Evolutionary conservation across 2,113 vertebrate genomes (phyloP).

Genomic region (Hyperopisus bebe): DNA sequence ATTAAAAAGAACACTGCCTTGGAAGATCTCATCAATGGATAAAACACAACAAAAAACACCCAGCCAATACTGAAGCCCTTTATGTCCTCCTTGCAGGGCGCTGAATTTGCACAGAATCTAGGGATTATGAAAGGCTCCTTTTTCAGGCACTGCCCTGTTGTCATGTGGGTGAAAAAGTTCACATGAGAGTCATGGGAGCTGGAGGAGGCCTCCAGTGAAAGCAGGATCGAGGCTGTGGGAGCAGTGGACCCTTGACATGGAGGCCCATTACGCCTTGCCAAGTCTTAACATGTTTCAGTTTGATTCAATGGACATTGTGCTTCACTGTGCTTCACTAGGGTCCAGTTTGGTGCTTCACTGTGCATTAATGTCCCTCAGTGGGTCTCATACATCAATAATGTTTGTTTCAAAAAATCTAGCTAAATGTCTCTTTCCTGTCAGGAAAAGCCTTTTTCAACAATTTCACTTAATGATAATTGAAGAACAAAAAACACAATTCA

Average conservation of each 20-base stretch:
- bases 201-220: not conserved
- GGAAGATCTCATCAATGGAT: not conserved
- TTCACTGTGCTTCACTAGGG: not conserved
- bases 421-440: not conserved
- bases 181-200: conserved; percentile 1
- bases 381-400: not conserved
- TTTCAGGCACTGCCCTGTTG: not conserved
- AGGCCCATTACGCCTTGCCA: not conserved
- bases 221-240: not conserved
- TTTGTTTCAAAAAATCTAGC: not conserved
- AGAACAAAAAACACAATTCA: not conserved
- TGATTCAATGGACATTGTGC: not conserved
- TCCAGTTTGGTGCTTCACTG: not conserved
- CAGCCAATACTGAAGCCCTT: not conserved
- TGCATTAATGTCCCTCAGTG: not conserved
- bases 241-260: not conserved
- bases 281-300: not conserved
- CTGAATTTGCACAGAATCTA: not conserved
- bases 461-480: not conserved
- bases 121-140: not conserved
- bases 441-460: not conserved
- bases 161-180: conserved; percentile 16
- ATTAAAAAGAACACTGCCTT: not conserved
- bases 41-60: not conserved
- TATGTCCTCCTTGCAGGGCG: not conserved